Evolutionary conservation across 2,113 vertebrate genomes (phyloP).

Genomic region (Trogon surrucura): DNA sequence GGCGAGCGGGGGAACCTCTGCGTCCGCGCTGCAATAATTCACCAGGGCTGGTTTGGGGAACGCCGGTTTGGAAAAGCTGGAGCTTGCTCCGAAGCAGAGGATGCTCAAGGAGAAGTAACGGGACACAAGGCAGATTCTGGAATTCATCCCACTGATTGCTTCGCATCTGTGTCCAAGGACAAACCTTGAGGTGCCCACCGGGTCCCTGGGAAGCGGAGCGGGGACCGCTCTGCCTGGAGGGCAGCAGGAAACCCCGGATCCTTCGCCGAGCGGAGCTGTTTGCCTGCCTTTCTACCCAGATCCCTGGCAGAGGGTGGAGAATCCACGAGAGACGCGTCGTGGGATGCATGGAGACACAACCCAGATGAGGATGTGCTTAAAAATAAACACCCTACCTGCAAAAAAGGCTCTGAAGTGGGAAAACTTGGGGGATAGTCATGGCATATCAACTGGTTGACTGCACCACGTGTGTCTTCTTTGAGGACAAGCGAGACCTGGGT

Average conservation of each 20-base stretch:
- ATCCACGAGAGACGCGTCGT: not conserved
- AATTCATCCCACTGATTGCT: not conserved
- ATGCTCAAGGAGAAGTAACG: not conserved
- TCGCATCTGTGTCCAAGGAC: not conserved
- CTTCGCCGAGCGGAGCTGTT: not conserved
- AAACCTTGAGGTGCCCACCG: not conserved
- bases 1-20: not conserved
- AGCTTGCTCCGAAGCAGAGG: not conserved
- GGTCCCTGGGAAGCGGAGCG: not conserved
- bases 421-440: not conserved
- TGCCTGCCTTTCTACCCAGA: not conserved
- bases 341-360: not conserved
- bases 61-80: not conserved
- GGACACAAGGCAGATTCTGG: not conserved
- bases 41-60: not conserved
- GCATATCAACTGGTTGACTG: not conserved
- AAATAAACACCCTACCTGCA: not conserved
- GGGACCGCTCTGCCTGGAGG: not conserved
- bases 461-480: rapidly evolving
- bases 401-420: not conserved
- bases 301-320: not conserved
- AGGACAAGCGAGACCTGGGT: rapidly evolving
- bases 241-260: not conserved
- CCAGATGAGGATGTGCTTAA: not conserved
- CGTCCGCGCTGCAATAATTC: not conserved